Percentiles rank a stretch among this genome's conserved stretches.
These are phyloP conservation scores for Ips typographus DNA, from an alignment of 1,140 invertebrate genomes.

Conservation along the genomic window DNA sequence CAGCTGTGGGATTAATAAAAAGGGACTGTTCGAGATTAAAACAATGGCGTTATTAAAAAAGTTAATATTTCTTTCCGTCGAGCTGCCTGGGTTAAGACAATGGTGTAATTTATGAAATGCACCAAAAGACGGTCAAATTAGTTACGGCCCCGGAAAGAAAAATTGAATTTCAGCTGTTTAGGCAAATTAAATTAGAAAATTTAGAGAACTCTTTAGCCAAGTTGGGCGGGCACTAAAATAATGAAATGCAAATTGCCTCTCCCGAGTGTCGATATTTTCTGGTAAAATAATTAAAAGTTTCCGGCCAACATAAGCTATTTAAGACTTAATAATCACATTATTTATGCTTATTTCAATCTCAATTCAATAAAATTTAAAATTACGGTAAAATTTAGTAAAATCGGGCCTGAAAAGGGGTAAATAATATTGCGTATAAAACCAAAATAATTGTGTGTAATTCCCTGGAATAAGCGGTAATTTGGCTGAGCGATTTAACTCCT, in stretches of 20 bases:
- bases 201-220: slow-evolving; percentile 19
- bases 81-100: slow-evolving; percentile 15
- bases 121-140: slow-evolving; percentile 31
- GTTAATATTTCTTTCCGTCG: slow-evolving; percentile 27
- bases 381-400: too few relatives aligned
- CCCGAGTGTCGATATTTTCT: slow-evolving; percentile 8
- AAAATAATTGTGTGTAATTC: slow-evolving; percentile 18
- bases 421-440: neutral
- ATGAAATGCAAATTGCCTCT: slow-evolving; percentile 21
- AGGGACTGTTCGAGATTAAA: neutral
- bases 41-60: slow-evolving; percentile 32
- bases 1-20: slow-evolving; percentile 19
- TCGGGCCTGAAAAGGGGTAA: neutral
- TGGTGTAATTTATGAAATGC: slow-evolving; percentile 30
- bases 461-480: slow-evolving; percentile 11
- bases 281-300: slow-evolving; percentile 18
- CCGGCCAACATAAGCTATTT: neutral
- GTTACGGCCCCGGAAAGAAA: slow-evolving; percentile 19
- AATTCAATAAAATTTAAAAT: too few relatives aligned
- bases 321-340: too few relatives aligned
- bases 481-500: slow-evolving; percentile 8
- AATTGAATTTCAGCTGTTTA: slow-evolving; percentile 30
- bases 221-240: slow-evolving; percentile 8
- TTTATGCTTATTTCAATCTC: too few relatives aligned
- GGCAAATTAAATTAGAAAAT: slow-evolving; percentile 25